phyloP scores from a whole-genome alignment of 2,888 invertebrate species.

The Lagria hirta region DNA sequence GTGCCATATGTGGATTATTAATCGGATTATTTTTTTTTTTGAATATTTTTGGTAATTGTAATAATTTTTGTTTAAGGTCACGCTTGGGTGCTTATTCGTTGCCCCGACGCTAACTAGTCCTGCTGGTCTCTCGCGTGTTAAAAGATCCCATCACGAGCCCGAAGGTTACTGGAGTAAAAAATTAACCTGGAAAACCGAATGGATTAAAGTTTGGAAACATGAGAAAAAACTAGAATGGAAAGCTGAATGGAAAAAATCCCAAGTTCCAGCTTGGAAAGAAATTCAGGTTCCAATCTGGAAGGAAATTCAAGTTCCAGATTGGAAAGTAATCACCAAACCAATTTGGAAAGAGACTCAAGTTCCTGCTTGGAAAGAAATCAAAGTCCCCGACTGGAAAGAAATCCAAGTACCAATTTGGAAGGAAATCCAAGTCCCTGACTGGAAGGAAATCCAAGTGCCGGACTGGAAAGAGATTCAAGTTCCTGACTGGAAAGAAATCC shows the following conservation, averaged over 20 bases:
- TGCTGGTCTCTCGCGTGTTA: conserved; percentile 57
- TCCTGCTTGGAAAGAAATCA: conserved; percentile 75
- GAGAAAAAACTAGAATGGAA: conserved; percentile 75
- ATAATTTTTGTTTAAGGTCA: conserved; percentile 55
- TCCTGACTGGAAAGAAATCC: conserved; percentile 65
- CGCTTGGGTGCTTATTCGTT: conserved; percentile 61
- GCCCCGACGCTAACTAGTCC: conserved; percentile 52
- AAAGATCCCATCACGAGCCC: conserved; percentile 63
- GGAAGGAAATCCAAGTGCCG: conserved; percentile 68
- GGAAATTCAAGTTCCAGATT: conserved; percentile 71
- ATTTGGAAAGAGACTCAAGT: conserved; percentile 79
- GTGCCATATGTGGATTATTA: conserved; percentile 17
- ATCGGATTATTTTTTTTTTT: conserved; percentile 19
- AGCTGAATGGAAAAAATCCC: conserved; percentile 72
- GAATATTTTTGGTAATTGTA: conserved; percentile 9
- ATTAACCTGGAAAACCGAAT: conserved; percentile 80
- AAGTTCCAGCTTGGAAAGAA: conserved; percentile 72
- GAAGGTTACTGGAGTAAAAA: conserved; percentile 80
- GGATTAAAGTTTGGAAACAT: conserved; percentile 75
- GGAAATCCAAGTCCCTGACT: conserved; percentile 69
- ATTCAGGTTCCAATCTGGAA: conserved; percentile 71
- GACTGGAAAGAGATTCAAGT: conserved; percentile 66
- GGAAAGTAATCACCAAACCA: conserved; percentile 72
- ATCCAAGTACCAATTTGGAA: conserved; percentile 71
- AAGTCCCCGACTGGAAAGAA: conserved; percentile 72